Evolutionary conservation across 2,113 vertebrate genomes (phyloP).

Genomic region (Zootoca vivipara): DNA sequence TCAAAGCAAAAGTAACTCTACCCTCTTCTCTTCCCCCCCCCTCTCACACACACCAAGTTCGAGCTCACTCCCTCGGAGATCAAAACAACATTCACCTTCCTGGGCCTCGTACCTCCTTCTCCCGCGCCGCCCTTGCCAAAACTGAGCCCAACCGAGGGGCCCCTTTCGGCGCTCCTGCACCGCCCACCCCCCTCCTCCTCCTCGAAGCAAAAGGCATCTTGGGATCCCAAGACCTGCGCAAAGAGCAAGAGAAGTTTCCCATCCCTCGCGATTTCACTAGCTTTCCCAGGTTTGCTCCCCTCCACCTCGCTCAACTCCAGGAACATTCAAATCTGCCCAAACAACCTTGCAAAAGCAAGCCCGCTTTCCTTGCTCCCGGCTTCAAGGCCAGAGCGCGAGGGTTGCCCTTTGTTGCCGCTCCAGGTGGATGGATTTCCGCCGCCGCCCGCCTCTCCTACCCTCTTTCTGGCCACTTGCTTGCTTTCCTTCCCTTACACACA

Average conservation of each 20-base stretch:
- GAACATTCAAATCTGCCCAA: too few species aligned
- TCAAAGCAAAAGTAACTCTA: background rate
- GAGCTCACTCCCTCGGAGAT: too few species aligned
- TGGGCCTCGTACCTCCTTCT: background rate
- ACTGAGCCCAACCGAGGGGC: background rate
- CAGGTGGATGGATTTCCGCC: background rate
- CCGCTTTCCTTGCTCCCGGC: background rate
- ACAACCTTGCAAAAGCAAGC: background rate
- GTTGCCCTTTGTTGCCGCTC: background rate
- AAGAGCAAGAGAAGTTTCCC: background rate
- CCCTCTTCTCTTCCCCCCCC: too few species aligned
- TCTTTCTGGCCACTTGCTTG: background rate
- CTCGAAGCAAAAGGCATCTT: background rate
- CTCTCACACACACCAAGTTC: background rate
- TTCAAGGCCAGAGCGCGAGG: background rate
- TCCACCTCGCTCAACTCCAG: too few species aligned
- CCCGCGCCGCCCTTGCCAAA: background rate
- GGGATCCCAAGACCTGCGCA: background rate
- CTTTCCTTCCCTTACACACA: background rate
- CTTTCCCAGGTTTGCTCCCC: background rate
- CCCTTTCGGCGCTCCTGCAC: background rate
- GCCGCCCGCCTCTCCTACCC: background rate
- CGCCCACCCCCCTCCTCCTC: too few species aligned
- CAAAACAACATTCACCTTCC: background rate
- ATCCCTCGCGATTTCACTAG: accelerated